Percentiles rank a stretch among this genome's conserved stretches.
Evolutionary conservation across 2,797 vertebrate species (phyloP).

Genomic region (Urosaurus nigricauda): DNA sequence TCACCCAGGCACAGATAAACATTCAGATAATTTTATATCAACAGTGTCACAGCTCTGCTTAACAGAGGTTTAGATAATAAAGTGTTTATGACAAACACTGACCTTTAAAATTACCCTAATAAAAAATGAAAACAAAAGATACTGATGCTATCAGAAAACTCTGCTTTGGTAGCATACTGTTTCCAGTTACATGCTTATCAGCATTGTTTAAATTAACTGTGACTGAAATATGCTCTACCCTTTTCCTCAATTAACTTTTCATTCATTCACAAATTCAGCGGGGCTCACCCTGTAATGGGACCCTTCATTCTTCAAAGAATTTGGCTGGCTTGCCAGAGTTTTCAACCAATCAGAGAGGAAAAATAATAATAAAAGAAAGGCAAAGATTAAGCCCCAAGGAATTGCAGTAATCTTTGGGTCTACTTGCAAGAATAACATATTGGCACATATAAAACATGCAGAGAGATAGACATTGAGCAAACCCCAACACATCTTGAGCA

Average conservation of each 20-base stretch:
- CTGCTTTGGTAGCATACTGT: slow-evolving; percentile 65
- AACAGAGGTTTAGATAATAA: slow-evolving; percentile 71
- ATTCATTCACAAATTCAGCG: slow-evolving; percentile 83
- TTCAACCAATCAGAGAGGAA: slow-evolving; percentile 72
- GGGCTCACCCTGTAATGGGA: slow-evolving; percentile 78
- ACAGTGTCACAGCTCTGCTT: slow-evolving; percentile 69
- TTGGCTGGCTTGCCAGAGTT: slow-evolving; percentile 76
- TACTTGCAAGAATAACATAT: slow-evolving; percentile 72
- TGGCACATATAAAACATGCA: slow-evolving; percentile 70
- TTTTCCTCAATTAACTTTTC: slow-evolving; percentile 82
- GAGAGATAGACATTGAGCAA: slow-evolving; percentile 68
- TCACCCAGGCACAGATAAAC: slow-evolving; percentile 51
- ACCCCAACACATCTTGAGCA: slow-evolving; percentile 57
- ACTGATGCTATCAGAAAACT: slow-evolving; percentile 66
- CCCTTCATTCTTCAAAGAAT: slow-evolving; percentile 80
- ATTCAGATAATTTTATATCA: slow-evolving; percentile 66
- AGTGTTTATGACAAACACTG: slow-evolving; percentile 67
- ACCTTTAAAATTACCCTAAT: slow-evolving; percentile 64
- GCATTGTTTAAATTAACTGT: slow-evolving; percentile 73
- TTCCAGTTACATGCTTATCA: slow-evolving; percentile 74
- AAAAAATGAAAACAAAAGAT: slow-evolving; percentile 69
- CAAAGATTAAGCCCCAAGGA: slow-evolving; percentile 72
- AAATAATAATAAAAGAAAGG: slow-evolving; percentile 67
- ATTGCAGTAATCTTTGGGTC: slow-evolving; percentile 70
- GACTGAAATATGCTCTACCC: slow-evolving; percentile 74